Evolutionary conservation across 1,140 invertebrate species (phyloP).

Genomic region (Andrena cerasifolii): DNA sequence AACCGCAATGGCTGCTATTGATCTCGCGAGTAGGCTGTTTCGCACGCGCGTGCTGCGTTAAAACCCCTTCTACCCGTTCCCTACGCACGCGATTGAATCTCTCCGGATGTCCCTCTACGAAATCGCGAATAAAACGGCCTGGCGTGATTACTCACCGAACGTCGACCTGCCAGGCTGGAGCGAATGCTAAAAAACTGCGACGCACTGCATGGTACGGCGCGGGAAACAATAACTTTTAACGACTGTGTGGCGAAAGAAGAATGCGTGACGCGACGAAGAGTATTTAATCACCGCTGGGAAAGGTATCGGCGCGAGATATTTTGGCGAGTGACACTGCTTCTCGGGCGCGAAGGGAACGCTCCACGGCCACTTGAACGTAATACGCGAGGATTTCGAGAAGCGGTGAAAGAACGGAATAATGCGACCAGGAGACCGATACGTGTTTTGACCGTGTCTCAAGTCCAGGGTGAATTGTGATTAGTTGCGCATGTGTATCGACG

Average conservation of each 20-base stretch:
- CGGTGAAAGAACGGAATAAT: constrained; percentile 28
- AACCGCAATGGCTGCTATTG: constrained; percentile 69
- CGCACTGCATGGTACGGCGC: constrained; percentile 68
- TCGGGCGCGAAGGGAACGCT: background rate
- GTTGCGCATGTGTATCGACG: constrained; percentile 69
- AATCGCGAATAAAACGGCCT: background rate
- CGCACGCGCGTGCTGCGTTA: constrained; percentile 45
- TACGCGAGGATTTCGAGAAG: constrained; percentile 25
- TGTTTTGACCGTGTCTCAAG: constrained; percentile 60
- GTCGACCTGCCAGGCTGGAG: constrained; percentile 59
- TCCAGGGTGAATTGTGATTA: constrained; percentile 71
- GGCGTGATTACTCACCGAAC: constrained; percentile 68
- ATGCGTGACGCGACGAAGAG: background rate
- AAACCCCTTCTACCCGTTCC: constrained; percentile 35
- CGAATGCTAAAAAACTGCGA: constrained; percentile 79
- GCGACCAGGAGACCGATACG: constrained; percentile 44
- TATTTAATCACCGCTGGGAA: background rate
- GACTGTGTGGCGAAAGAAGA: constrained; percentile 2
- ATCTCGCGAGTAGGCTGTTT: constrained; percentile 51
- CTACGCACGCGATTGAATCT: constrained; percentile 27
- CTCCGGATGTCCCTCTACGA: background rate
- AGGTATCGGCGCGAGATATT: background rate
- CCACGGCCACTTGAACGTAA: constrained; percentile 4
- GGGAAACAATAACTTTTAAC: constrained; percentile 50
- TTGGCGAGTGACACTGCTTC: constrained; percentile 16